Base-by-base conservation (phyloP, 2,113 vertebrate genomes). In the Micromys minutus region DNA sequence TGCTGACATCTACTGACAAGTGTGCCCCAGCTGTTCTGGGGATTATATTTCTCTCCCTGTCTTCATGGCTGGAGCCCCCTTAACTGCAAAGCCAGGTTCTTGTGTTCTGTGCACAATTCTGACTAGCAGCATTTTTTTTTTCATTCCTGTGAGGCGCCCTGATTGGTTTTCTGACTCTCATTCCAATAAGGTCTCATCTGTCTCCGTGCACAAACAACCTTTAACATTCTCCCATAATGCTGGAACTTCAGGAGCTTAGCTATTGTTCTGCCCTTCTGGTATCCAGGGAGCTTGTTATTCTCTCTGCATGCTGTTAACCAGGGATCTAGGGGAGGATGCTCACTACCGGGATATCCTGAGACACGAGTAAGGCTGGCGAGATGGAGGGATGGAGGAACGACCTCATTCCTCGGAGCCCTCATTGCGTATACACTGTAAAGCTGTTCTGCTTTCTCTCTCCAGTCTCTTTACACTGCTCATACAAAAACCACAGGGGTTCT, bases 1-100 rank as follows among this genome's bases (percentile, higher is more conserved):
- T 92, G 85, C n/a, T 90, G 93, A 94, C 81, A 90, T 59, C 81
- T 92, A 59, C 52, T 77, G 76, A 95, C 71, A 9, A 7, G 1
- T 29, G 39, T 71, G 90, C 75, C 59, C 76, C 17, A 71, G 36
- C 15, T 61, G 21, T 31, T 67, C 36, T 76, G 21, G 67, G 36
- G 4, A 9, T 45, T 16, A 4, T 19, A 74, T 72, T 72, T 90
- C 22, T 67, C 31, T 45, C 72, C 19, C 17, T 50, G 9, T 31
- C 7, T 94, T n/a, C 7, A 8, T 36, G 31, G 16, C 31, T 79
- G 77, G 71, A 17, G 29, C 22, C 24, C 22, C 24, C 29, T 42
- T 92, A 29, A 21, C 10, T 52, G 11, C n/a, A 67, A 80, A 86
- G 39, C 87, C 61, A 65, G 75, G 19, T 8, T 72, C 17, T 3